phyloP scores from a whole-genome alignment of 2,888 invertebrate genomes.

The Willowsia nigromaculata region DNA sequence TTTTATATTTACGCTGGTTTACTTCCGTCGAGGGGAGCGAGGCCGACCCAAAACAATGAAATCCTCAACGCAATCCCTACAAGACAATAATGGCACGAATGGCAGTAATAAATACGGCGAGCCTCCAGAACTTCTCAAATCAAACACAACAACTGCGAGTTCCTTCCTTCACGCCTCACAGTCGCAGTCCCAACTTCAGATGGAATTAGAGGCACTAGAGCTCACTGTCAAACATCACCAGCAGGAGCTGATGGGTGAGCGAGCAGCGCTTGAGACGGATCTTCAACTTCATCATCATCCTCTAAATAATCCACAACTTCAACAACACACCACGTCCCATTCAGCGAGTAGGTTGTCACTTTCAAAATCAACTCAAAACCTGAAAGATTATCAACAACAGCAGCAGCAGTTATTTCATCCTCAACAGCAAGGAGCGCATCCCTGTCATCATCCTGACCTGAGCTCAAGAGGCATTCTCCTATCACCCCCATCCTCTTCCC shows the following conservation, averaged over 20 bases:
- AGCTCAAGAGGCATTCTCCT: slow-evolving; percentile 73
- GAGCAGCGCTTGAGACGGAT: slow-evolving; percentile 66
- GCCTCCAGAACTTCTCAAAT: slow-evolving; percentile 78
- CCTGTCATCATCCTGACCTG: slow-evolving; percentile 65
- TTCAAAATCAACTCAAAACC: slow-evolving; percentile 67
- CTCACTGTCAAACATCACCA: slow-evolving; percentile 72
- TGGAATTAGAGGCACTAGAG: slow-evolving; percentile 72
- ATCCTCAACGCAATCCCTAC: slow-evolving; percentile 66
- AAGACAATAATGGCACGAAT: slow-evolving; percentile 62
- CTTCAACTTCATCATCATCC: slow-evolving; percentile 66
- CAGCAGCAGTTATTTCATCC: slow-evolving; percentile 50
- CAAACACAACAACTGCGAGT: slow-evolving; percentile 76
- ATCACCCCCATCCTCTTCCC: slow-evolving; percentile 75
- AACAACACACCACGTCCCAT: slow-evolving; percentile 49
- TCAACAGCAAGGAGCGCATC: slow-evolving; percentile 62
- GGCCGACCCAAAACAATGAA: slow-evolving; percentile 87
- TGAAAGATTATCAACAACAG: slow-evolving; percentile 63
- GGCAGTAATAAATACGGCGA: slow-evolving; percentile 75
- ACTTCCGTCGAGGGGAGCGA: slow-evolving; percentile 89
- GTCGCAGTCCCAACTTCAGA: slow-evolving; percentile 67
- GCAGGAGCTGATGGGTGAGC: slow-evolving; percentile 67
- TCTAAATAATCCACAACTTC: slow-evolving; percentile 65
- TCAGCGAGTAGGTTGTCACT: slow-evolving; percentile 65
- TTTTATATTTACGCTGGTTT: slow-evolving; percentile 91
- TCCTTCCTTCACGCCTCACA: slow-evolving; percentile 74